Evolutionary conservation across 2,888 invertebrate genomes (phyloP).

Genomic region (Tetropium fuscum): DNA sequence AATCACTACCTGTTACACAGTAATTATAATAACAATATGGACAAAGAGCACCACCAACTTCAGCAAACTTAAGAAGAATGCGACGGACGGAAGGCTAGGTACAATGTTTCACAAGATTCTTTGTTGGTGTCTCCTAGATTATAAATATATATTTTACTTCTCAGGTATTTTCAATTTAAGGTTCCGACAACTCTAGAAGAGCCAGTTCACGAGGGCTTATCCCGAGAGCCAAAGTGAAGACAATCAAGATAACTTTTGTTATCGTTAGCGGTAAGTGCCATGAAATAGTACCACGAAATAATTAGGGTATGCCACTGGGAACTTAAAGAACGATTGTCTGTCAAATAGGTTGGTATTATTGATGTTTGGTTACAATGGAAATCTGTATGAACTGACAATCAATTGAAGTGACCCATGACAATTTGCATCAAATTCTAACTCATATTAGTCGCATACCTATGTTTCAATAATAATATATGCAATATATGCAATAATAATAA

Average conservation of each 20-base stretch:
- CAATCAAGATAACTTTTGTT: slow-evolving; percentile 95
- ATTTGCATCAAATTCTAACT: too few species aligned
- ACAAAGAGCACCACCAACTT: slow-evolving; percentile 72
- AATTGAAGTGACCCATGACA: too few species aligned
- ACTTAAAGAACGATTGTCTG: too few species aligned
- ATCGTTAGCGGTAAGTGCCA: slow-evolving; percentile 80
- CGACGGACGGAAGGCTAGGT: slow-evolving; percentile 36
- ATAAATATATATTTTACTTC: slow-evolving; percentile 38
- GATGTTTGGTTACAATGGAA: too few species aligned
- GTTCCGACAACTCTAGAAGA: slow-evolving; percentile 71
- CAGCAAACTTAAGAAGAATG: slow-evolving; percentile 35
- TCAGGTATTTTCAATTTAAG: slow-evolving; percentile 47
- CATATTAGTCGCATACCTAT: too few species aligned
- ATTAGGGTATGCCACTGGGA: too few species aligned
- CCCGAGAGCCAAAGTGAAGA: slow-evolving; percentile 94
- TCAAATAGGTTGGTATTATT: too few species aligned
- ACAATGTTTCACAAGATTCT: slow-evolving; percentile 17
- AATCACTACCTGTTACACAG: slow-evolving; percentile 87
- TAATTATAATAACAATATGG: slow-evolving; percentile 93
- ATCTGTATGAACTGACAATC: too few species aligned
- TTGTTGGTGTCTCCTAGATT: slow-evolving; percentile 29
- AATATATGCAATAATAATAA: too few species aligned
- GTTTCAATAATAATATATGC: too few species aligned
- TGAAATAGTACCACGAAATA: too few species aligned
- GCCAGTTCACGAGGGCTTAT: slow-evolving; percentile 94